These are phyloP conservation scores for Ganaspis brasiliensis DNA, from an alignment of 2,888 invertebrate species.

Conservation along the genomic window DNA sequence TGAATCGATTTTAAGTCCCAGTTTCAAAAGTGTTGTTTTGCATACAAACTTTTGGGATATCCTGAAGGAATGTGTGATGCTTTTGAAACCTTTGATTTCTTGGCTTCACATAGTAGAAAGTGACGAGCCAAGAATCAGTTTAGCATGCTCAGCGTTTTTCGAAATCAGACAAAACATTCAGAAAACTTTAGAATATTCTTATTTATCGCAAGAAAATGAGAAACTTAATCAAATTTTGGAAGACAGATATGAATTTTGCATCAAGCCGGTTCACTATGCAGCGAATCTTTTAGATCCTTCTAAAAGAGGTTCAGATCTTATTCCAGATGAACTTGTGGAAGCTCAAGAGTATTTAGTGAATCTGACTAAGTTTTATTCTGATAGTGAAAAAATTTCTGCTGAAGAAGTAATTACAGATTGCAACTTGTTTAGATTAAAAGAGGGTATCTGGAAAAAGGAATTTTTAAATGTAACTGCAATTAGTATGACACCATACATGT, in stretches of 20 bases:
- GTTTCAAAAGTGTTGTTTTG: background rate
- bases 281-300: background rate
- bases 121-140: background rate
- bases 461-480: background rate
- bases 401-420: background rate
- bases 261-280: background rate
- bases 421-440: background rate
- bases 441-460: background rate
- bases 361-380: background rate
- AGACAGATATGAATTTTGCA: background rate
- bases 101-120: slow-evolving; percentile 11
- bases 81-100: background rate
- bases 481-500: background rate
- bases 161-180: background rate
- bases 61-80: background rate
- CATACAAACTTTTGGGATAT: background rate
- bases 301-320: background rate
- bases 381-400: background rate
- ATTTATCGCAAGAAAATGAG: background rate
- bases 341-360: background rate
- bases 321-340: background rate
- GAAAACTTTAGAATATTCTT: background rate
- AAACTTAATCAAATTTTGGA: background rate
- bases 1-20: background rate
- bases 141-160: background rate